phyloP scores from a whole-genome alignment of 1,140 invertebrate species.

The Littorina saxatilis region DNA sequence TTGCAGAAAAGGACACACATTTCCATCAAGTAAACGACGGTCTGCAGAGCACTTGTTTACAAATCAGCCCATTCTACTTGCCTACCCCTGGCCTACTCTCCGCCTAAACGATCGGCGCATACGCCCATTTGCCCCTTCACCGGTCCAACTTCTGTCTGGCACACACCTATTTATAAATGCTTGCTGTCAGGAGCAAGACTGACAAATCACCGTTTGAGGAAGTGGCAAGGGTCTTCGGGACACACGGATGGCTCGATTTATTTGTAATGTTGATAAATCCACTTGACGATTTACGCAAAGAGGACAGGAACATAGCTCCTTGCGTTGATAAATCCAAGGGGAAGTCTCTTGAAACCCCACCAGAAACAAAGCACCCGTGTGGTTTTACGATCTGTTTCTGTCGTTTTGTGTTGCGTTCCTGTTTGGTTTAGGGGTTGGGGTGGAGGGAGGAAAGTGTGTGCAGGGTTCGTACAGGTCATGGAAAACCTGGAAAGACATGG shows the following conservation, averaged over 20 bases:
- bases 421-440: no score
- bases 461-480: no score
- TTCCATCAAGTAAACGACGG: no score
- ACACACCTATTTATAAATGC: constrained; percentile 33
- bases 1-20: no score
- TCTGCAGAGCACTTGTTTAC: no score
- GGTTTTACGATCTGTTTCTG: no score
- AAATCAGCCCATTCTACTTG: neutral
- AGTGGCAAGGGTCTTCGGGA: neutral
- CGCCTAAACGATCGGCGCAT: neutral
- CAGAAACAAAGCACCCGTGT: no score
- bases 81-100: neutral
- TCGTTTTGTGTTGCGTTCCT: no score
- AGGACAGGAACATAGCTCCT: neutral
- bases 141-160: constrained; percentile 13
- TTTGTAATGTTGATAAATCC: neutral
- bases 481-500: no score
- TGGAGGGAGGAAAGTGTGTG: no score
- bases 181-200: constrained; percentile 27
- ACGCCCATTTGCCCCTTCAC: neutral
- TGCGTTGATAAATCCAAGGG: constrained; percentile 22
- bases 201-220: constrained; percentile 20
- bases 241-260: neutral
- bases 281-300: neutral
- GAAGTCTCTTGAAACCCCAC: neutral